Percentiles rank a stretch among this genome's conserved stretches.
phyloP scores from a whole-genome alignment of 2,888 invertebrate species.

The Ophion obscuratus region DNA sequence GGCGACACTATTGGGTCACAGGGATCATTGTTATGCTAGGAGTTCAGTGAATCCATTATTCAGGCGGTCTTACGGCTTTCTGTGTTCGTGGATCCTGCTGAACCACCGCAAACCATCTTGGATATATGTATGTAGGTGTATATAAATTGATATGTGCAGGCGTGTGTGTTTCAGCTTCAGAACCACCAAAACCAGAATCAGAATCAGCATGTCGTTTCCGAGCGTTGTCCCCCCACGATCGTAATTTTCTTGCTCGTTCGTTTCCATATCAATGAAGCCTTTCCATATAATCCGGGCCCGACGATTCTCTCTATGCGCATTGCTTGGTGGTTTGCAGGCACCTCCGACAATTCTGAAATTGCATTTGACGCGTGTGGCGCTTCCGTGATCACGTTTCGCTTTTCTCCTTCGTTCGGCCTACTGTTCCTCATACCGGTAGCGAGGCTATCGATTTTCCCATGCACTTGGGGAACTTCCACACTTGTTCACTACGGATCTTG shows the following conservation, averaged over 20 bases:
- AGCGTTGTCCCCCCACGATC: conserved; percentile 71
- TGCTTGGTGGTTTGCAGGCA: conserved; percentile 54
- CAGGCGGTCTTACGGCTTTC: conserved; percentile 77
- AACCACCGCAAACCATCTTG: conserved; percentile 24
- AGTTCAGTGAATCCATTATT: conserved; percentile 81
- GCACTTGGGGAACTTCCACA: conserved; percentile 49
- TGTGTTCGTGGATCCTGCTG: conserved; percentile 73
- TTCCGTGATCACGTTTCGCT: conserved; percentile 69
- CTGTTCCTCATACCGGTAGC: conserved; percentile 8
- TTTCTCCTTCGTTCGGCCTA: conserved; percentile 24
- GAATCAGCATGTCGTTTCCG: conserved; percentile 54
- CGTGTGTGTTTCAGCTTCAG: not conserved
- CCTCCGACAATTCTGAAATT: conserved; percentile 74
- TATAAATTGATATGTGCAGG: not conserved
- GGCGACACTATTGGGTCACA: conserved; percentile 75
- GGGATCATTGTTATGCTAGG: conserved; percentile 80
- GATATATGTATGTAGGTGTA: conserved; percentile 8
- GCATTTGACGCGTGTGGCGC: conserved; percentile 72
- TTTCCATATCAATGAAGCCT: conserved; percentile 82
- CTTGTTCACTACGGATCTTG: conserved; percentile 34
- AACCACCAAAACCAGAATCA: conserved; percentile 42
- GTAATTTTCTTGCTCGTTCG: conserved; percentile 82
- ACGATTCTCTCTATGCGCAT: conserved; percentile 54
- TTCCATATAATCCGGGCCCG: conserved; percentile 43
- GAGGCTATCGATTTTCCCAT: conserved; percentile 37